Evolutionary conservation across 2,888 invertebrate genomes (phyloP), one percentile per base, ranked within the genome.

Genomic region (Caenorhabditis imperialis): DNA sequence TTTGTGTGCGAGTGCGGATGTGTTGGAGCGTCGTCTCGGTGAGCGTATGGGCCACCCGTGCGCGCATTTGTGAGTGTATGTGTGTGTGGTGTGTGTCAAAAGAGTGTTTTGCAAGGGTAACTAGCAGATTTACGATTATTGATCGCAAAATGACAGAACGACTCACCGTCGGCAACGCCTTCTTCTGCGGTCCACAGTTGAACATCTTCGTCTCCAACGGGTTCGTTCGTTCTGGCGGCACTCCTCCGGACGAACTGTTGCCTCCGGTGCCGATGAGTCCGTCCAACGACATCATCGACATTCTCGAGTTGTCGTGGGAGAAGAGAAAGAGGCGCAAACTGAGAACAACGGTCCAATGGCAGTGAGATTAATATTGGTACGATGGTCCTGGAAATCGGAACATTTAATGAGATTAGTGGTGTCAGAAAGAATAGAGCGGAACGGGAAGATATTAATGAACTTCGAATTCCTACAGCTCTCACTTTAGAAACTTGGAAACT

Each of bases 161-260:
- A 79, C 79, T 73, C 16, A 79, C 79, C 12, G 70, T 67, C 1
- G 79, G 79, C 37, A 77, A 63, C 0, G 67, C 69, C 38, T 72
- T 74, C 22, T 51, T 61, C 14, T 72, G 60, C n/a, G 73, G 67
- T 44, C 77, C 75, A 6, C 70, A 75, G 35, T 79, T 79, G 63
- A 79, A 79, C 16, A 72, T 61, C 51, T 76, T 67, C 48, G 75
- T 75, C 44, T 81, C 78, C 25, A 75, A 57, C 16, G 44, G 45
- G 27, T 35, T 48, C 33, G 53, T 53, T 3, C 58, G 58, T 33
- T 73, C 53, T n/a, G n/a, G n/a, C n/a, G n/a, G n/a, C n/a, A n/a
- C n/a, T 45, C 48, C 73, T 20, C 55, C 51, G 4, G 57, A 50
- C 16, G 50, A 44, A n/a, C 57, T 45, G n/a, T 18, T 51, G 22